Evolutionary conservation across 2,888 invertebrate genomes (phyloP), one percentile per base, ranked within the genome.

Genomic region (Epinotia demarniana): DNA sequence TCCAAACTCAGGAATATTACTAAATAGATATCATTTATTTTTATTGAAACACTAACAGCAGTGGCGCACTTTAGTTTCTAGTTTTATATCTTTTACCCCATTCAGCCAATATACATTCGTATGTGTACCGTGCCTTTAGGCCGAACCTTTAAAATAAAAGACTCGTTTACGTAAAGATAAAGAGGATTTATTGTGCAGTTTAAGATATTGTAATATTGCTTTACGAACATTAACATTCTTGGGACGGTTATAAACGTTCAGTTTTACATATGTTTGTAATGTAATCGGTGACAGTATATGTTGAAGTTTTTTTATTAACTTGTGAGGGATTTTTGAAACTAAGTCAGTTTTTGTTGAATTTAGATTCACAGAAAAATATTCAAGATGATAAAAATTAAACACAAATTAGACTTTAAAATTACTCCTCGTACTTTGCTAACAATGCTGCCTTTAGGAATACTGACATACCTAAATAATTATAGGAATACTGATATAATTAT

Each of bases 101-200:
- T 53, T n/a, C 53, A n/a, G n/a, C 8, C n/a, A 53, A 53, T 53
- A 18, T 12, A 13, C 18, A 27, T 43, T 62, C 19, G n/a, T 63
- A 60, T 27, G 9, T 39, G 9, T 4, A 18, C 19, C 4, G 33
- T 79, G 76, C 73, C 66, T 82, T 80, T 72, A 66, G 71, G 79
- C 77, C 78, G 75, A 71, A 78, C 76, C 78, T 86, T 84, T 81
- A 77, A 83, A 85, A 85, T 85, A 84, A 86, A 83, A 84, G 77
- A 75, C 78, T 82, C 85, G 80, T 86, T 86, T 85, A 74, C 73
- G 63, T 67, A 69, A 81, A 81, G 73, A 84, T 86, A 83, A 85
- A 85, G 77, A 81, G 80, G 82, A 87, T 88, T 86, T 88, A 87
- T 87, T 83, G 80, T 78, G 73, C 79, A 81, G 78, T 81, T 81